Evolutionary conservation across 2,113 vertebrate genomes (phyloP).

Genomic region (Cathartes aura): DNA sequence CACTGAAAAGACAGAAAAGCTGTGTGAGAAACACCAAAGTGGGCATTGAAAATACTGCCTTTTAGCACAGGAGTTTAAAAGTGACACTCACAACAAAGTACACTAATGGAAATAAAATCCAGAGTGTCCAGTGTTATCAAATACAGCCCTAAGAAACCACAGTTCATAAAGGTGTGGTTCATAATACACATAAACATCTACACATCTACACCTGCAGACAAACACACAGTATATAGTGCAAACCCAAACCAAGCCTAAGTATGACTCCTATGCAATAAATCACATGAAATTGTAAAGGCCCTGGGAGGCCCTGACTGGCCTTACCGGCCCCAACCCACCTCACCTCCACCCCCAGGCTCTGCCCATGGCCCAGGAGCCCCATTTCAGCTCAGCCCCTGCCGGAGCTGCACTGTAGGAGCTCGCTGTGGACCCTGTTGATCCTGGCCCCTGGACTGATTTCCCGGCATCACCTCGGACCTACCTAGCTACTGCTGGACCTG

Average conservation of each 20-base stretch:
- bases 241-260: background rate
- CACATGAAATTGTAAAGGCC: background rate
- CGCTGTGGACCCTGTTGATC: background rate
- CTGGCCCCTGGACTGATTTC: background rate
- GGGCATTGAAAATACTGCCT: background rate
- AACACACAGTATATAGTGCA: background rate
- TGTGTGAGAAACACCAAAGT: background rate
- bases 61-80: background rate
- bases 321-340: background rate
- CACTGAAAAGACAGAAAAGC: background rate
- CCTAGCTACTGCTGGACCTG: background rate
- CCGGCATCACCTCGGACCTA: background rate
- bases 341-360: background rate
- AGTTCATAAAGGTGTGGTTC: background rate
- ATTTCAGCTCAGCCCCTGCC: background rate
- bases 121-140: background rate
- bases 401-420: background rate
- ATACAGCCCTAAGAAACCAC: background rate
- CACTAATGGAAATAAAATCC: background rate
- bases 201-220: background rate
- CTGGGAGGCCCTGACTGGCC: background rate
- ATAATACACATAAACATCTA: background rate
- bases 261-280: background rate
- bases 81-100: background rate
- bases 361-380: background rate